Percentiles rank a stretch among this genome's conserved stretches.
Evolutionary conservation across 2,797 vertebrate genomes (phyloP).

Genomic region (Cirrhinus mrigala): DNA sequence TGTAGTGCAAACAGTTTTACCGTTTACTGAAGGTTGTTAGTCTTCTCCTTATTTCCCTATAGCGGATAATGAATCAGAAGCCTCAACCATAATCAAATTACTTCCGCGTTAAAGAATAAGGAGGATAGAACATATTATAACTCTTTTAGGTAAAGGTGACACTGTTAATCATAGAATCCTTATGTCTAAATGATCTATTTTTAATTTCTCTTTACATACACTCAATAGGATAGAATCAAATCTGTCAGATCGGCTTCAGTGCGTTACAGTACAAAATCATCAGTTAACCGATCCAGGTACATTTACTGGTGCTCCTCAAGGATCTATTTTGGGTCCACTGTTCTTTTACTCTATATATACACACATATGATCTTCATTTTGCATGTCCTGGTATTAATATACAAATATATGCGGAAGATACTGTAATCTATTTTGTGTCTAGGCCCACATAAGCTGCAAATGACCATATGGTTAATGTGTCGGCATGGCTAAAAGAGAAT

Average conservation of each 20-base stretch:
- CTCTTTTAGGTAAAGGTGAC: too few species aligned
- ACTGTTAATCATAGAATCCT: too few species aligned
- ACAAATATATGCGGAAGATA: neutral
- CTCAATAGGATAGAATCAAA: neutral
- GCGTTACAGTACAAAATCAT: neutral
- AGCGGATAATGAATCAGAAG: too few species aligned
- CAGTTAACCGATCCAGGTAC: neutral
- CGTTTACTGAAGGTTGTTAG: too few species aligned
- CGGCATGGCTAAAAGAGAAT: neutral
- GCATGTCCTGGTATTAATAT: neutral
- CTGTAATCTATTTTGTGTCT: neutral
- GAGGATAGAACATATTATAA: too few species aligned
- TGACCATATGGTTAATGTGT: neutral
- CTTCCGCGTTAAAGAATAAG: too few species aligned
- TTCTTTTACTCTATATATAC: neutral
- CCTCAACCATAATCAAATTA: too few species aligned
- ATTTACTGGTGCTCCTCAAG: neutral
- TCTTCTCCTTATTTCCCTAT: too few species aligned
- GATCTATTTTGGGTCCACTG: neutral
- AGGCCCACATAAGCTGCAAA: neutral
- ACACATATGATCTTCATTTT: neutral
- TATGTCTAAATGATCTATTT: too few species aligned
- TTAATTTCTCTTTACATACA: too few species aligned
- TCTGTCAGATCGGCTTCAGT: neutral
- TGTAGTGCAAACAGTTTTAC: too few species aligned